Evolutionary conservation across 1,140 invertebrate species (phyloP), one percentile per base, ranked within the genome.

Genomic region (Drosophila erecta): DNA sequence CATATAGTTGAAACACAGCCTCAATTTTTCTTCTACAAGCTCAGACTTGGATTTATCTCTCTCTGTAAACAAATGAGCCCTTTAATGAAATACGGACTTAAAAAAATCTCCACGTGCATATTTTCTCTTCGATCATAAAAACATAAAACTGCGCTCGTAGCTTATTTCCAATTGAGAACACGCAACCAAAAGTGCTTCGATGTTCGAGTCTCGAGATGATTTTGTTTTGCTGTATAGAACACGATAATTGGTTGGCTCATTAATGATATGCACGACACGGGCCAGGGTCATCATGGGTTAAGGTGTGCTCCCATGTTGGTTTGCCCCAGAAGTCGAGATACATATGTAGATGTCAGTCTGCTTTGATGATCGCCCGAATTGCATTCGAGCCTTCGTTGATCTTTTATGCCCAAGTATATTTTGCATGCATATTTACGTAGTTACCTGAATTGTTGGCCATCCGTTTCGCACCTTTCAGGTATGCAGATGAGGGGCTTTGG

Each of bases 231-330:
- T 69, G 71, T 66, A 76, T 58, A 70, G 84, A 89, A 89, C 83
- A 87, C 84, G 72, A 69, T 87, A 87, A 87, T 87, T 89, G 72
- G 79, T 57, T 86, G 56, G 38, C 60, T 69, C 73, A 81, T 74
- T 81, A 85, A 85, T 70, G 50, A 59, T 64, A 64, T 75, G 62
- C 74, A 75, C 55, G 70, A 76, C 61, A 41, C 61, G 37, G 33
- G 22, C 64, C 66, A 24, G 57, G 64, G 56, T 40, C 44, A 41
- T 2, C 14, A 10, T 15, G 53, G 47, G 55, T 41, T 67, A 49
- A 35, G 22, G 41, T n/a, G 35, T 37, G 64, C 40, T 47, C 33
- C 15, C 33, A 47, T 65, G 41, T 64, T 64, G 61, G 15, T 22
- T 64, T 46, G 22, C 11, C 30, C 61, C 12, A 44, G 3, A 43